Conservation (phyloP, 2,797 vertebrate species). For the Luscinia luscinia region DNA sequence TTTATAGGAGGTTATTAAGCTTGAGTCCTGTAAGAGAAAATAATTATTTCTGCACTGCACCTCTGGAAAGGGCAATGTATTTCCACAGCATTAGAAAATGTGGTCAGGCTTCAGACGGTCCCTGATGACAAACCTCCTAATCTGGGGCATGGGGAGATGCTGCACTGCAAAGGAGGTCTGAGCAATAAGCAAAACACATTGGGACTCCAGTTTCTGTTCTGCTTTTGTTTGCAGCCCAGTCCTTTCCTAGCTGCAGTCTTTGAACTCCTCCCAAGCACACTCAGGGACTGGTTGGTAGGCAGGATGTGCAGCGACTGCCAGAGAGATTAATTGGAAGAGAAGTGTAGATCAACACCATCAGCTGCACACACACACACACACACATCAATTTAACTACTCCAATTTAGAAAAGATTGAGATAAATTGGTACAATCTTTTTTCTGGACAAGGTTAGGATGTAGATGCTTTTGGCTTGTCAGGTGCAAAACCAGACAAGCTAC, state of each 20-base stretch:
- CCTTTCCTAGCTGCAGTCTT: not conserved
- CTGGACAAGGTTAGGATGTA: not conserved
- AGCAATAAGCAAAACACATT: not conserved
- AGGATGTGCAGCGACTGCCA: conserved; percentile 36
- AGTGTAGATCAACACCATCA: conserved; percentile 26
- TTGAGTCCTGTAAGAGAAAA: not conserved
- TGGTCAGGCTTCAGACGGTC: not conserved
- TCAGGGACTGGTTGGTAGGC: conserved; percentile 2
- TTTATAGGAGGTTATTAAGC: not conserved
- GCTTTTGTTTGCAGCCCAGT: conserved; percentile 17
- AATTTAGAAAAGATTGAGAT: conserved; percentile 29
- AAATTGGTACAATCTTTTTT: conserved; percentile 28
- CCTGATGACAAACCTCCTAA: not conserved
- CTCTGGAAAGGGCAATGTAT: not conserved
- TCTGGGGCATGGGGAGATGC: not conserved
- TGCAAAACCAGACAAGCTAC: not conserved
- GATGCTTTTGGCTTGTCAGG: not conserved
- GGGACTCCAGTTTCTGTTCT: conserved; percentile 51
- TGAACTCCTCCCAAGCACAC: conserved; percentile 14
- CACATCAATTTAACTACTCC: not conserved
- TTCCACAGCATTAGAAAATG: not conserved
- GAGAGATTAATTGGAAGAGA: conserved; percentile 39
- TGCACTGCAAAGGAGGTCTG: not conserved
- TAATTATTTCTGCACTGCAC: not conserved
- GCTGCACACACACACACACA: not conserved